Evolutionary conservation across 1,140 invertebrate species (phyloP), one percentile per base, ranked within the genome.

Genomic region (Schmidtea mediterranea): DNA sequence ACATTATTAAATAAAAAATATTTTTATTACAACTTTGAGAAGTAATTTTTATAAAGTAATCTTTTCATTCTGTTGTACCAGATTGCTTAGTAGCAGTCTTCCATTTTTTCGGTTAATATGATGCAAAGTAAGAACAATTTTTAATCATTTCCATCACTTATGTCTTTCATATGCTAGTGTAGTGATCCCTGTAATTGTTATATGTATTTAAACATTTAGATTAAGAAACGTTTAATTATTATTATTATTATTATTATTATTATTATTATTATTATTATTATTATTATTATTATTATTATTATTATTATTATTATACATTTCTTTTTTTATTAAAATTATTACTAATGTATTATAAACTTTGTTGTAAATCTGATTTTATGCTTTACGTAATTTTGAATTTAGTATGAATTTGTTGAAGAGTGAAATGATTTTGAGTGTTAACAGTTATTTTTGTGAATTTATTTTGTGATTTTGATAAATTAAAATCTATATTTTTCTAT

Each of bases 91-190:
- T 22, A 57, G 52, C 2, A 52, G 54, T 40, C 53, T 55, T 41
- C 48, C 50, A 36, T 40, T 55, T 38, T 53, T 52, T n/a, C 22
- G 55, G 54, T 45, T 59, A 60, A 46, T 57, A 62, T 46, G 54
- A 52, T 43, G 55, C 26, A 54, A 15, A 48, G 40, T 24, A 51
- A 55, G 26, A 54, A 60, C 22, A 54, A 50, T 48, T 41, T 43
- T 48, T 54, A 59, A 47, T 53, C 55, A 8, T 52, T 58, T 18
- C 53, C 55, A 38, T 55, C 60, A 51, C 53, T 58, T 19, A 54
- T 84, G 10, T 63, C 80, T 47, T 23, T 18, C 23, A 50, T 2
- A 3, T 50, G 45, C n/a, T 41, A 0, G 10, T 24, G 16, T 12
- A 18, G 47, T 22, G 38, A 15, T 19, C 23, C 10, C 12, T 2